These are phyloP conservation scores for Magallana gigas DNA, from an alignment of 1,140 invertebrate genomes.

Conservation along the genomic window DNA sequence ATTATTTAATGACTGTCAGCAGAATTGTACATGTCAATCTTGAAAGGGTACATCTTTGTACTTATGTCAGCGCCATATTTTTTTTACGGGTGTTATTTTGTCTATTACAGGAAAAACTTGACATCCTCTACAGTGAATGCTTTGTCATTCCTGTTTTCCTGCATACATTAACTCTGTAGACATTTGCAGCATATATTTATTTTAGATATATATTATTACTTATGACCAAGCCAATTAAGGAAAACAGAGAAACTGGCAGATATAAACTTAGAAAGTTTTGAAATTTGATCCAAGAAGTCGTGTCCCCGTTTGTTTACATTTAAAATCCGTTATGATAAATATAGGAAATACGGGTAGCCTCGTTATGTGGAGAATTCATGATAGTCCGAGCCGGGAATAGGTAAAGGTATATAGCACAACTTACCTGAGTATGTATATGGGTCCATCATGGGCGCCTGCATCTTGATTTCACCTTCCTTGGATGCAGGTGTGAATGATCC, in stretches of 20 bases:
- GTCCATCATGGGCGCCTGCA: conserved; percentile 46
- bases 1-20: no score
- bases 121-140: no score
- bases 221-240: neutral
- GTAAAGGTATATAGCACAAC: conserved; percentile 22
- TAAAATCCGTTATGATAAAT: conserved; percentile 16
- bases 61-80: no score
- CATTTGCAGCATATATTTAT: neutral
- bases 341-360: conserved; percentile 23
- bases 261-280: neutral
- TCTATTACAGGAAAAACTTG: no score
- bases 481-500: conserved; percentile 18
- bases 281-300: conserved; percentile 2
- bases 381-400: neutral
- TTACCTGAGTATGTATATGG: conserved; percentile 45
- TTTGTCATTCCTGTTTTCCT: neutral
- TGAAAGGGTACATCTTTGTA: no score
- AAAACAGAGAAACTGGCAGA: neutral
- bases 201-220: no score
- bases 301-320: conserved; percentile 21
- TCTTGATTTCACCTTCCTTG: conserved; percentile 11
- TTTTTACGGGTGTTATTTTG: no score
- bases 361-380: neutral
- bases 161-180: neutral
- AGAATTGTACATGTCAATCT: no score